Percentiles rank a stretch among this genome's conserved stretches.
Conservation (phyloP, 1,140 invertebrate genomes). For the Drosophila burlai region DNA sequence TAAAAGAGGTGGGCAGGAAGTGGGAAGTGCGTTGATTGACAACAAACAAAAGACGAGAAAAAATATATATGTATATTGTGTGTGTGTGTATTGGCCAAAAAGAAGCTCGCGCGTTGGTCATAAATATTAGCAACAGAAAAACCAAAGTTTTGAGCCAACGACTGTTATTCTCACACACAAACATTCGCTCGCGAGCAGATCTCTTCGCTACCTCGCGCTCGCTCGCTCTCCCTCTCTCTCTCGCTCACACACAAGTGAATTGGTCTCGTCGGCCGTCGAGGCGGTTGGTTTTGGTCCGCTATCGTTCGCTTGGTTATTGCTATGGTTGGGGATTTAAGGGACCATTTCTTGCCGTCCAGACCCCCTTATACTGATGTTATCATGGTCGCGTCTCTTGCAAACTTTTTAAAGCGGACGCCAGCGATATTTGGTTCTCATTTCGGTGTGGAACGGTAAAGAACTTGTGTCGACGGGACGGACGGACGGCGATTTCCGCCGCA, state of each 20-base stretch:
- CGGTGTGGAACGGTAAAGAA: conserved; percentile 52
- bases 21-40: conserved; percentile 38
- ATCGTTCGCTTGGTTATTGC: not conserved
- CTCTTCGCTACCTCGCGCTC: conserved; percentile 4
- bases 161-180: conserved; percentile 27
- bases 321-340: not conserved
- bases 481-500: conserved; percentile 36
- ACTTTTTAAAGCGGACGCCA: conserved; percentile 57
- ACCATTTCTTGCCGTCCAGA: not conserved
- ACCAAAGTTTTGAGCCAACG: conserved; percentile 15
- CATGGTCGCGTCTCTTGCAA: conserved; percentile 50
- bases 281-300: not conserved
- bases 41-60: conserved; percentile 30
- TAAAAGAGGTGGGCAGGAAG: conserved; percentile 28
- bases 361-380: not conserved
- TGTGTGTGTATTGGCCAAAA: conserved; percentile 50
- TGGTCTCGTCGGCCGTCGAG: not conserved
- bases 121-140: conserved; percentile 19
- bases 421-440: conserved; percentile 55
- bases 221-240: conserved; percentile 1
- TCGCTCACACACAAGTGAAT: conserved; percentile 6
- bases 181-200: conserved; percentile 7
- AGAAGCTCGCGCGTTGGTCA: conserved; percentile 22
- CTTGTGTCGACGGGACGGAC: conserved; percentile 19
- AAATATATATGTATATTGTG: not conserved